Evolutionary conservation across 2,888 invertebrate genomes (phyloP).

Genomic region (Tanypteryx hageni): DNA sequence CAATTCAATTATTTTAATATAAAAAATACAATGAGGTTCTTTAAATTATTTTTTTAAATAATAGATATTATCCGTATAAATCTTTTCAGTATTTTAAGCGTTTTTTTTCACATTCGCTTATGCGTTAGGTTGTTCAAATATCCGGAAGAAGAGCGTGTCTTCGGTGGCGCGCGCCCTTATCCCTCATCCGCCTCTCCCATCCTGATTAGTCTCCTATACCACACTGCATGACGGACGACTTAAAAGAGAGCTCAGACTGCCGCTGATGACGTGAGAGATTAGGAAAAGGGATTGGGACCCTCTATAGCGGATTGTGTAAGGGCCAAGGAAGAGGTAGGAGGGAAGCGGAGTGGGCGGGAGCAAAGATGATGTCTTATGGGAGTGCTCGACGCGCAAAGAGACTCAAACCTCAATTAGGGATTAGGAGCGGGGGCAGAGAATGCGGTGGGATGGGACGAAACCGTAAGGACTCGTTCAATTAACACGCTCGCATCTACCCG

Average conservation of each 20-base stretch:
- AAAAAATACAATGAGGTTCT: too few relatives aligned
- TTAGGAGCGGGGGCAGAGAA: neutral
- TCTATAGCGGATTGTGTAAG: neutral
- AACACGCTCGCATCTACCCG: neutral
- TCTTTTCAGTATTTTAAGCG: too few relatives aligned
- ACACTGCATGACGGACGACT: neutral
- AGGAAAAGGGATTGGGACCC: conserved; percentile 17
- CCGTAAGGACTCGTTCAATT: neutral
- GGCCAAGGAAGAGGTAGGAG: neutral
- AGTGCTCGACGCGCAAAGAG: conserved; percentile 42
- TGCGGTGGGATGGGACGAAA: neutral
- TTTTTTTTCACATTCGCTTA: too few relatives aligned
- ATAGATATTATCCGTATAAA: too few relatives aligned
- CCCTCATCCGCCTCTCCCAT: neutral
- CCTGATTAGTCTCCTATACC: neutral
- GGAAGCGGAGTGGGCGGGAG: conserved; percentile 1
- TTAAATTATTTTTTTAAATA: too few relatives aligned
- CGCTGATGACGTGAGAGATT: conserved; percentile 52
- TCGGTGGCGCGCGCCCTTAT: too few relatives aligned
- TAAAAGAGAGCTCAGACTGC: neutral
- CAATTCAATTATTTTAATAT: too few relatives aligned
- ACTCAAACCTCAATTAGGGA: conserved; percentile 29
- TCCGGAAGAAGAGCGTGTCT: too few relatives aligned
- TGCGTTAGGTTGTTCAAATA: too few relatives aligned
- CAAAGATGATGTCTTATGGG: conserved; percentile 50